Base-by-base conservation (phyloP, 2,797 vertebrate species). In the Sebastes flavidus region DNA sequence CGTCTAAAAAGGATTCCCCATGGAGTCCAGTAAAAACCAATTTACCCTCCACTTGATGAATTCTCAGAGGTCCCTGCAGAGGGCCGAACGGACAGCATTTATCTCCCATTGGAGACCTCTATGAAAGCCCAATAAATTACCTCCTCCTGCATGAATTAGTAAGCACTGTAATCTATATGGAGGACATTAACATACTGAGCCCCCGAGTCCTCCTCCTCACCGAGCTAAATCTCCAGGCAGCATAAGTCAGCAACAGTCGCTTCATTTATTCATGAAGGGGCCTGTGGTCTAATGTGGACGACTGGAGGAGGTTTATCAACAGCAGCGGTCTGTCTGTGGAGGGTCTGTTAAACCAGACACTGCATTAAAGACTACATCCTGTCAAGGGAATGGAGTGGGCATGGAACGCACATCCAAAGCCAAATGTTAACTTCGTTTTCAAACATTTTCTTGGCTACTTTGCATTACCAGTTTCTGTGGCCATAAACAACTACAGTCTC, bases 101-200 rank as follows among this genome's bases (percentile, higher is more conserved):
- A 91, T 92, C 86, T 93, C 92, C 89, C 89, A 69, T 42, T 63
- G 90, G 92, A 88, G 89, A 87, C 84, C 76, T 78, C 80, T 78
- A 69, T 89, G 87, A 88, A 90, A 89, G 87, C 77, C 84, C 90
- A 81, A 94, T 91, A 93, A 94, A 94, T 95, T 89, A 90, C 87
- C 85, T 81, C 85, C 82, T 78, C 75, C 91, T 85, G 86, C 87
- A 91, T 92, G 89, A 93, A 94, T 93, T 90, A 92, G 91, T 91
- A 70, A 88, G 77, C 77, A 85, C 76, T 86, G 80, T 93, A 90
- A 91, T 93, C 92, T 80, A 89, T 92, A 90, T 56, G n/a, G 77
- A 84, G 63, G 80, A 74, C 87, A 89, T 91, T 86, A 89, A 85
- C 87, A 89, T 85, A 75, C 25, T 5, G 65, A 80, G 75, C 78